Evolutionary conservation across 2,113 vertebrate species (phyloP), one percentile per base, ranked within the genome.

Genomic region (Bubo scandiacus): DNA sequence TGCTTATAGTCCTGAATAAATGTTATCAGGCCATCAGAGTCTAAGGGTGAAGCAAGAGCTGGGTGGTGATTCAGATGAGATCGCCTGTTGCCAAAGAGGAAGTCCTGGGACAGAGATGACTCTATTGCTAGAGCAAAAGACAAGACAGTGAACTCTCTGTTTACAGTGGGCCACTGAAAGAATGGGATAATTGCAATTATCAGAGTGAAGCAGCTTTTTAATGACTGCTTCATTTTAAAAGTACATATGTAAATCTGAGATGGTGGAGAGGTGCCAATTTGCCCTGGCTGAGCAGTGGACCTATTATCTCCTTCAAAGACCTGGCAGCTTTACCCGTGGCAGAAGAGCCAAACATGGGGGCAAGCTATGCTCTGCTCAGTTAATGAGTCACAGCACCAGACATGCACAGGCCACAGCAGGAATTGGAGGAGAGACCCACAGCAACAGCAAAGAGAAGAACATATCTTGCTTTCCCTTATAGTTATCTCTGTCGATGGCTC

Each of bases 71-170:
- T 96, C 90, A 81, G 88, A 94, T 89, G 83, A 73, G 66, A 32
- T 66, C 0, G 26, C 54, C 87, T 29, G 57, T 6, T 96, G 96
- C 96, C 97, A 97, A 88, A 95, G 93, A 96, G 96, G 93, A 94
- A 96, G 84, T 95, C 84, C 97, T 94, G 96, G 96, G 86, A 90
- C 55, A 40, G 86, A 81, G 88, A 94, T 94, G 93, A 96, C 88
- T 79, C 86, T 63, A 9, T 57, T 88, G 93, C 81, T 59, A 26
- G 54, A 94, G 96, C 85, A 81, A 32, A 96, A 96, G 92, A 95
- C 92, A 95, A 97, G 96, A 96, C 96, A 96, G 42, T 96, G 97
- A 97, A 96, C 96, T 97, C 89, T 96, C 73, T 93, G 95, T 98
- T 97, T 97, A 97, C 91, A 96, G 36, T 71, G 81, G 93, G 72